Percentiles rank a stretch among this genome's conserved stretches.
These are phyloP conservation scores for Silurus asotus DNA, from an alignment of 2,113 vertebrate species.

Conservation along the genomic window DNA sequence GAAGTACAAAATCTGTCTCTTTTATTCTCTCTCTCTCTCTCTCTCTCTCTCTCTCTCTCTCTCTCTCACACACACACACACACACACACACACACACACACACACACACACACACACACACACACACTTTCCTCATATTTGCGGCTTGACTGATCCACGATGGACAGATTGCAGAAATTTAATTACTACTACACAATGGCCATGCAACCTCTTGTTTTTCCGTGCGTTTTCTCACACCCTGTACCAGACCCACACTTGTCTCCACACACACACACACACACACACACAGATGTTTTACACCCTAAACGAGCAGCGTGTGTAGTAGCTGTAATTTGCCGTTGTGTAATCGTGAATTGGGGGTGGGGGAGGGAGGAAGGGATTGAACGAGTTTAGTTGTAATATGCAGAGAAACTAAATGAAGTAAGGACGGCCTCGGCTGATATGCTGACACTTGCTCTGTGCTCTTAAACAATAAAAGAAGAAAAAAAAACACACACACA, in stretches of 20 bases:
- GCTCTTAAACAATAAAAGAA: constrained; percentile 68
- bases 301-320: constrained; percentile 77
- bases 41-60: neutral
- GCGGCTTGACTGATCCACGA: constrained; percentile 73
- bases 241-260: constrained; percentile 69
- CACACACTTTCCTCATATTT: constrained; percentile 59
- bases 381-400: constrained; percentile 82
- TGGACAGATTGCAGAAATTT: constrained; percentile 77
- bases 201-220: constrained; percentile 71
- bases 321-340: constrained; percentile 79
- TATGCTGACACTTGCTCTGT: constrained; percentile 97
- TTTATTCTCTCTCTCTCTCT: neutral
- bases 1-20: neutral
- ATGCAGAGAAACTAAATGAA: constrained; percentile 87
- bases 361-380: neutral
- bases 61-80: constrained; percentile 17
- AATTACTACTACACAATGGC: constrained; percentile 77
- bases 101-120: constrained; percentile 34
- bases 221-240: constrained; percentile 53
- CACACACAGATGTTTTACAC: constrained; percentile 73
- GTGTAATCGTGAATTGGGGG: constrained; percentile 70
- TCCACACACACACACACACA: constrained; percentile 64
- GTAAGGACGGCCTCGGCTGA: constrained; percentile 88
- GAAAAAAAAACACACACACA: neutral
- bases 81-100: constrained; percentile 52